Conservation (phyloP, 2,113 vertebrate genomes). For the Panthera leo region DNA sequence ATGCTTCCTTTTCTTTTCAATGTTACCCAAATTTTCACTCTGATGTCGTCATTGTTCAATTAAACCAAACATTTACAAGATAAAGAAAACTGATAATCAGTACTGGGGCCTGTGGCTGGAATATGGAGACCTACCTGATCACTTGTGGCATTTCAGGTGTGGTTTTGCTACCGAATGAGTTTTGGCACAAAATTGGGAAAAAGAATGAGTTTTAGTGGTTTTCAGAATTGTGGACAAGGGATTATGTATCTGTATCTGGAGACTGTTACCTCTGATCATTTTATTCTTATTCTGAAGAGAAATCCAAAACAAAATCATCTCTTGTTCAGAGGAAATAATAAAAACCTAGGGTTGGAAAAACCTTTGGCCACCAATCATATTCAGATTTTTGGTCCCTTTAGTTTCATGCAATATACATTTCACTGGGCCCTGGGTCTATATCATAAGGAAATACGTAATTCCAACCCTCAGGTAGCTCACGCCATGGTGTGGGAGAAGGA, state of each 20-base stretch:
- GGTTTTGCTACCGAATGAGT: background rate
- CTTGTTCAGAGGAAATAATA: background rate
- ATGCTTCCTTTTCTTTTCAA: background rate
- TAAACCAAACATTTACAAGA: background rate
- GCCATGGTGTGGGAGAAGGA: background rate
- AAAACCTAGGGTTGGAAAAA: background rate
- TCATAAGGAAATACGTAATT: background rate
- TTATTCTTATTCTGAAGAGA: background rate
- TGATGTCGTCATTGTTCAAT: background rate
- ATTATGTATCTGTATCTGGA: background rate
- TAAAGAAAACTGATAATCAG: background rate
- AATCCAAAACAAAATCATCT: background rate
- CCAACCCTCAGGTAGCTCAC: background rate
- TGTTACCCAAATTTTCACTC: background rate
- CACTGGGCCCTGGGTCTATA: background rate
- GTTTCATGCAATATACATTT: background rate
- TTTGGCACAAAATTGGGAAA: background rate
- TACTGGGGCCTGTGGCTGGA: background rate
- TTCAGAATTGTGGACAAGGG: background rate
- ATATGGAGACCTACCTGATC: no score
- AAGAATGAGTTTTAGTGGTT: background rate
- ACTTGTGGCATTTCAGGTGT: background rate
- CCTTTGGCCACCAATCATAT: background rate
- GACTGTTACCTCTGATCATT: background rate
- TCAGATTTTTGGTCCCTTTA: background rate